Conservation (phyloP, 2,888 invertebrate genomes). For the Siphlonurus alternatus region DNA sequence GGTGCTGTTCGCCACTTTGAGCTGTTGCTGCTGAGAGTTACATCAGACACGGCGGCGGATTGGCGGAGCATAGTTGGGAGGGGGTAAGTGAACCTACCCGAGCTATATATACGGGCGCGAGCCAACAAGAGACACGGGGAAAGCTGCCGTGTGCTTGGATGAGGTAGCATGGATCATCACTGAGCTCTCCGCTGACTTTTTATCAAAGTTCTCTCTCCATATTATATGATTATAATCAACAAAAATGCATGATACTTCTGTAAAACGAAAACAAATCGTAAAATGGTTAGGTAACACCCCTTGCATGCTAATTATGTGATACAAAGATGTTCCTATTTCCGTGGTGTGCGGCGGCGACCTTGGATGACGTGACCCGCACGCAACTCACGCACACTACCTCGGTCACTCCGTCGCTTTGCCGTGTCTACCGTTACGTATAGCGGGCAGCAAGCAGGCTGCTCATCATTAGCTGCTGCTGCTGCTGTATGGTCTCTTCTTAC, state of each 20-base stretch:
- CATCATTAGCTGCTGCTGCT: neutral
- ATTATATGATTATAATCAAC: no score
- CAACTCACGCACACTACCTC: neutral
- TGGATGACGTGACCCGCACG: neutral
- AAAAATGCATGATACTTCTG: no score
- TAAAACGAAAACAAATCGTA: neutral
- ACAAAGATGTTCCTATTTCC: neutral
- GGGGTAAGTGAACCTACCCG: neutral
- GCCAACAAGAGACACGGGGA: neutral
- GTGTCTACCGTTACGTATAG: neutral
- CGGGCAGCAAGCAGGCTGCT: neutral
- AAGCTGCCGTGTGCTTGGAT: neutral
- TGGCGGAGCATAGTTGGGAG: neutral
- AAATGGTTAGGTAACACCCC: neutral
- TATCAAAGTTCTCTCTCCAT: no score
- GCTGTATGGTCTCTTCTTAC: neutral
- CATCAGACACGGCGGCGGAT: neutral
- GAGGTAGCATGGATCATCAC: neutral
- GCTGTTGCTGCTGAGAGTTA: neutral
- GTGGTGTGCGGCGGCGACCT: neutral
- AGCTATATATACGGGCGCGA: neutral
- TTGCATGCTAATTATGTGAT: neutral
- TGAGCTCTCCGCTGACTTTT: no score
- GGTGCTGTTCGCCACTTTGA: neutral
- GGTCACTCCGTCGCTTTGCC: neutral